Conservation (phyloP, 2,888 invertebrate genomes). For the Netelia melanura region DNA sequence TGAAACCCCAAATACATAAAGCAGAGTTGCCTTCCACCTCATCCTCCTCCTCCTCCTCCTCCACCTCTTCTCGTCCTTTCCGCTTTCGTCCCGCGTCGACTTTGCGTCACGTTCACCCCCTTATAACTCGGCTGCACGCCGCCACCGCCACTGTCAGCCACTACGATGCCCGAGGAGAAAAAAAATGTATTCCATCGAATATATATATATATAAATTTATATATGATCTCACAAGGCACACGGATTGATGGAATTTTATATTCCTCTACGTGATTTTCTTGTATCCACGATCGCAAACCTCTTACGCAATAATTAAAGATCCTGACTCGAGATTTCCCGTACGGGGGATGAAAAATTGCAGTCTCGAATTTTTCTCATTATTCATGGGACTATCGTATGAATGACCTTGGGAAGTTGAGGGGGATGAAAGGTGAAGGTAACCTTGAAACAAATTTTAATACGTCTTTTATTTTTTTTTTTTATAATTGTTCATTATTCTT, state of each 20-base stretch:
- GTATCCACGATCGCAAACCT: constrained; percentile 54
- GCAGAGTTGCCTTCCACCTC: constrained; percentile 69
- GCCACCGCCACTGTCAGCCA: constrained; percentile 38
- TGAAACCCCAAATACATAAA: constrained; percentile 84
- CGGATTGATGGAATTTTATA: constrained; percentile 85
- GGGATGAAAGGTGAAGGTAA: no score
- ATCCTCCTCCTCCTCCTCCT: constrained; percentile 24
- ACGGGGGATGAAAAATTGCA: no score
- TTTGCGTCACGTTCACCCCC: constrained; percentile 65
- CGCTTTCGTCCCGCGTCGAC: constrained; percentile 14
- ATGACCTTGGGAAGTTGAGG: no score
- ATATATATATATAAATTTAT: constrained; percentile 74
- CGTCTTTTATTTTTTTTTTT: no score
- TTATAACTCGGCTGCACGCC: constrained; percentile 68
- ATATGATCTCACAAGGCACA: constrained; percentile 63
- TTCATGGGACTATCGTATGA: no score
- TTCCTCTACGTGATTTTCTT: constrained; percentile 81
- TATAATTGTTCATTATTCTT: no score
- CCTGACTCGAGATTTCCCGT: no score
- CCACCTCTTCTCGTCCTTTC: constrained; percentile 47
- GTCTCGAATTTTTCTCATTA: constrained; percentile 1
- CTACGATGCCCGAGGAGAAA: constrained; percentile 67
- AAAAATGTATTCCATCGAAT: constrained; percentile 79
- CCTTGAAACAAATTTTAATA: no score
- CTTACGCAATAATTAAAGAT: constrained; percentile 5